Base-by-base conservation (phyloP, 1,140 invertebrate genomes). In the Meloidogyne exigua region DNA sequence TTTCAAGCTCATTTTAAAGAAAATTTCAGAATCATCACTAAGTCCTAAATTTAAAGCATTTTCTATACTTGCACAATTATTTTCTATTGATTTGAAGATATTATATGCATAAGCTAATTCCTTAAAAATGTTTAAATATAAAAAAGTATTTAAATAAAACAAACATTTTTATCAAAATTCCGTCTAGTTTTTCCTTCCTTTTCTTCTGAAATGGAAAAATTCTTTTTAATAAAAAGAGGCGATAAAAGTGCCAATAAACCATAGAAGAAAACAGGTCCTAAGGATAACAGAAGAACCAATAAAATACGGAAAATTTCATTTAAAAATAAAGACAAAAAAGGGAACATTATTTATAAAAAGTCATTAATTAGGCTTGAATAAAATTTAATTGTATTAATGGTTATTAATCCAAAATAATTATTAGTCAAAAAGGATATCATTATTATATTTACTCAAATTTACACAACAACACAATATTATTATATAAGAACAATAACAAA, bases 101-200 rank as follows among this genome's bases (percentile, higher is more conserved):
- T 0, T 72, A 62, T 49, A 76, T 7, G 21, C 71, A 73, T 21
- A 26, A 28, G 23, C 11, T 44, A 39, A 78, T 64, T 77, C 72
- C 76, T 68, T 78, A 9, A 28, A 39, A 67, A 67, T n/a, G 5
- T 28, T 67, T 32, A 7, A 5, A 72, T 77, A 76, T 49, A 57
- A 39, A 68, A 68, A 49, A 21, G 11, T 32, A n/a, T 32, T 42
- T 32, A 42, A 21, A 23, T 32, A 64, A 21, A 15, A 23, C 9
- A 76, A 78, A 73, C 25, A 32, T 36, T 77, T 73, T 74, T 26
- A 63, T 78, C 18, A 42, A 39, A 67, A 42, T 77, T 72, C 4
- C 26, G 71, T 28, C 32, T 26, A 18, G 28, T 72, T 36, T 64
- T 57, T 23, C 49, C 25, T 13, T 64, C 18, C 26, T 15, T 18